Percentiles rank a stretch among this genome's conserved stretches.
These are phyloP conservation scores for Drosophila sordidapex DNA, from an alignment of 2,888 invertebrate species.

Conservation along the genomic window DNA sequence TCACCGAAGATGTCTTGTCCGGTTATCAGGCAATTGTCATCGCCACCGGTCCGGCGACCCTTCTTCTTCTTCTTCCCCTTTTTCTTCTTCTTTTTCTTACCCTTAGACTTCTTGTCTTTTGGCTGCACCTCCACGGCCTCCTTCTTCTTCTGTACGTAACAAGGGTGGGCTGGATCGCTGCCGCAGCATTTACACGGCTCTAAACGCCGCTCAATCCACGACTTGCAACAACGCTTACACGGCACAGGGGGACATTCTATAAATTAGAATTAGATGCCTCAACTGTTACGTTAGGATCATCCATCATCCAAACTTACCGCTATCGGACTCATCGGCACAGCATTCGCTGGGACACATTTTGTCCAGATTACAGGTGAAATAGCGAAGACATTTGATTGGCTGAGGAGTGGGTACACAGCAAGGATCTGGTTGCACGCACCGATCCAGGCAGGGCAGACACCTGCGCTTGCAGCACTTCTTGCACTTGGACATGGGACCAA, in stretches of 20 bases:
- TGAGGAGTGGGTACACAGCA: slow-evolving; percentile 39
- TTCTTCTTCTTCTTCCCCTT: slow-evolving; percentile 36
- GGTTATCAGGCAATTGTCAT: background rate
- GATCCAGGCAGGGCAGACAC: slow-evolving; percentile 14
- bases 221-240: slow-evolving; percentile 34
- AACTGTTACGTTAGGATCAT: no score
- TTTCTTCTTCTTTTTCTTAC: slow-evolving; percentile 7
- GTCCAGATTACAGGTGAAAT: slow-evolving; percentile 80
- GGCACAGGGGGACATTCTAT: slow-evolving; percentile 69
- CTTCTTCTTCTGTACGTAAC: slow-evolving; percentile 36
- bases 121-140: slow-evolving; percentile 4
- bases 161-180: slow-evolving; percentile 55
- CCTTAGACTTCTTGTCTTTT: slow-evolving; percentile 12
- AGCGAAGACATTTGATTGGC: slow-evolving; percentile 67
- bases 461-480: slow-evolving; percentile 41
- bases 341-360: slow-evolving; percentile 75
- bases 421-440: slow-evolving; percentile 56
- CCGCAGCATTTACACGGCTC: slow-evolving; percentile 65
- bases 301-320: slow-evolving; percentile 60
- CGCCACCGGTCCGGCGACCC: slow-evolving; percentile 51
- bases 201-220: slow-evolving; percentile 55
- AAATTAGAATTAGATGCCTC: background rate
- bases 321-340: slow-evolving; percentile 82
- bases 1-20: background rate
- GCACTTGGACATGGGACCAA: slow-evolving; percentile 56